A percentile compares a stretch with the other conserved stretches of the same genome.
Evolutionary conservation across 1,140 invertebrate genomes (phyloP).

Genomic region (Caenorhabditis elegans): WBcel235 BX284604.4:9508501-9509000

Average conservation of each 20-base stretch:
- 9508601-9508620: too few species aligned
- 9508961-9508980: too few species aligned
- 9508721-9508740: background rate
- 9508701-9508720: background rate
- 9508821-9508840: background rate
- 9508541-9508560: too few species aligned
- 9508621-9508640: background rate
- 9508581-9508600: too few species aligned
- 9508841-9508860: conserved; percentile 17
- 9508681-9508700: background rate
- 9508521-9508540: too few species aligned
- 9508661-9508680: conserved; percentile 11
- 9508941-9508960: background rate
- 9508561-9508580: too few species aligned
- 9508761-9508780: too few species aligned
- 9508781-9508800: background rate
- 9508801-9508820: background rate
- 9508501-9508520: too few species aligned
- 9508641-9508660: background rate
- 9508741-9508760: background rate
- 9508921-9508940: background rate
- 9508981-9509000: too few species aligned
- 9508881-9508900: too few species aligned
- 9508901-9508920: background rate
- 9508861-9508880: background rate